Percentiles rank a stretch among this genome's conserved stretches.
phyloP scores from a whole-genome alignment of 2,888 invertebrate genomes.

The Nomada goodeniana region DNA sequence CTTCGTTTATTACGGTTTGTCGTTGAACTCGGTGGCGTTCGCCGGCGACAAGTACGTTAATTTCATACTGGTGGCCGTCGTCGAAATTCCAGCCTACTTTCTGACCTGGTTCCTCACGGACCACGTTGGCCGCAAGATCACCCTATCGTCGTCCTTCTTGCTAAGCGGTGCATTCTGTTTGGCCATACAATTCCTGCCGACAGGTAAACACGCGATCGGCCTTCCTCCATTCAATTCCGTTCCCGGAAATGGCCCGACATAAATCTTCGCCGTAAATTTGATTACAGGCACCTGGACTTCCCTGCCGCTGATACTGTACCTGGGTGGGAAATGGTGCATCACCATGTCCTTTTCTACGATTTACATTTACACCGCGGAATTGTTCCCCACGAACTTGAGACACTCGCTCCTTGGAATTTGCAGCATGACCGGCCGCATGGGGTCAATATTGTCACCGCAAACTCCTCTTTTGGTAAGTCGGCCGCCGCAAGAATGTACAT shows the following conservation, averaged over 20 bases:
- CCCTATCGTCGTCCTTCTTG: slow-evolving; percentile 87
- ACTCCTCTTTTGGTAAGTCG: slow-evolving; percentile 87
- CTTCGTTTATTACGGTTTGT: slow-evolving; percentile 92
- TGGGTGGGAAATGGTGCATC: slow-evolving; percentile 88
- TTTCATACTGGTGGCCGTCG: slow-evolving; percentile 88
- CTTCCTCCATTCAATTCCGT: background rate
- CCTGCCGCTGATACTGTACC: slow-evolving; percentile 86
- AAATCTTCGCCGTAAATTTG: background rate
- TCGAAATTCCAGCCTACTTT: slow-evolving; percentile 91
- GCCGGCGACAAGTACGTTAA: slow-evolving; percentile 91
- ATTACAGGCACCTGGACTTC: slow-evolving; percentile 84
- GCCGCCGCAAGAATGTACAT: slow-evolving; percentile 38
- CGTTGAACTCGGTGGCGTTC: slow-evolving; percentile 90
- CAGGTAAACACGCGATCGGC: slow-evolving; percentile 81
- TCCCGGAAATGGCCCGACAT: too few relatives aligned
- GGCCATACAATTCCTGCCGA: slow-evolving; percentile 86
- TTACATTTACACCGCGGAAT: slow-evolving; percentile 89
- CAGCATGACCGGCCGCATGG: slow-evolving; percentile 89
- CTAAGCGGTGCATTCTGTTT: slow-evolving; percentile 88
- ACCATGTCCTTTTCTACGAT: slow-evolving; percentile 88
- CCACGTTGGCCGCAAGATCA: slow-evolving; percentile 85
- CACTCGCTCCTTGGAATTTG: slow-evolving; percentile 89
- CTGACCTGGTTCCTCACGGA: slow-evolving; percentile 88
- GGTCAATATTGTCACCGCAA: slow-evolving; percentile 90
- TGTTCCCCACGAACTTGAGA: slow-evolving; percentile 89